These are phyloP conservation scores for Mythimna ferrago DNA, from an alignment of 2,888 invertebrate genomes.

Conservation along the genomic window DNA sequence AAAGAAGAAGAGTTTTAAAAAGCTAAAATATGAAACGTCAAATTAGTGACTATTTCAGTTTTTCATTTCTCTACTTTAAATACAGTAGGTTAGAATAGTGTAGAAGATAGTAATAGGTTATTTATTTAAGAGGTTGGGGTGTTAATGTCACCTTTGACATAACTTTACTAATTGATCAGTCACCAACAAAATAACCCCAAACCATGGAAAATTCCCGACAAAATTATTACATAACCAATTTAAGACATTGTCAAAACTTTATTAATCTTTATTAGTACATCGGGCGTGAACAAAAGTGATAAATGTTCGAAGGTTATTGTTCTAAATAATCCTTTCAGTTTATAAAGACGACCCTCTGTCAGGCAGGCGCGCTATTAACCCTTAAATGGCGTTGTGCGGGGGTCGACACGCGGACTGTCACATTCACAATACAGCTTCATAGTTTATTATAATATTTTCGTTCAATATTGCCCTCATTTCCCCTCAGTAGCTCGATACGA, in stretches of 20 bases:
- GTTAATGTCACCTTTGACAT: background rate
- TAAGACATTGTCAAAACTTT: conserved; percentile 76
- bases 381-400: conserved; percentile 80
- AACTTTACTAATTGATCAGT: conserved; percentile 43
- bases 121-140: too few relatives aligned
- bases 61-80: background rate
- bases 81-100: too few relatives aligned
- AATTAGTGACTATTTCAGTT: background rate
- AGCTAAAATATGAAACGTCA: too few relatives aligned
- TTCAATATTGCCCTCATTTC: conserved; percentile 83
- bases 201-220: conserved; percentile 40
- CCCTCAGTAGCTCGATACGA: conserved; percentile 67
- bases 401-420: conserved; percentile 89
- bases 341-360: conserved; percentile 85
- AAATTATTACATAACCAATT: conserved; percentile 61
- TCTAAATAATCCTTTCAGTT: conserved; percentile 86
- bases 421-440: conserved; percentile 88
- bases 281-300: conserved; percentile 83
- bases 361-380: conserved; percentile 77
- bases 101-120: too few relatives aligned
- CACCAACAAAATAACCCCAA: conserved; percentile 18
- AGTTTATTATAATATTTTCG: conserved; percentile 89
- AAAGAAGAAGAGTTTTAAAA: too few relatives aligned
- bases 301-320: conserved; percentile 84
- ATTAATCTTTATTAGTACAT: conserved; percentile 80